Conservation (phyloP, 2,113 vertebrate species). For the Piaya cayana region DNA sequence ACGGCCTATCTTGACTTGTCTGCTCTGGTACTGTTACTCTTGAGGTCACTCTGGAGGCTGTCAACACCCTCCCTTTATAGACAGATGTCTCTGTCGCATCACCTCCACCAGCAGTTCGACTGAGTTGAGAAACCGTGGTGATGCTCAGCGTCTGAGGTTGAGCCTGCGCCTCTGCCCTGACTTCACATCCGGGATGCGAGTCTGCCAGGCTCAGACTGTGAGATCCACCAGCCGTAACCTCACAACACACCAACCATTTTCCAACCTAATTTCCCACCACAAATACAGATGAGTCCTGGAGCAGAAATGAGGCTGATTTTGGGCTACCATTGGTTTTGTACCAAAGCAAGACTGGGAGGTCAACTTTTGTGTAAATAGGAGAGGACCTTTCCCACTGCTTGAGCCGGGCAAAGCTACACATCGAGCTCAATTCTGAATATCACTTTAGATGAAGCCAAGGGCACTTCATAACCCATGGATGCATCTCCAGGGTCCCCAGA, state of each 20-base stretch:
- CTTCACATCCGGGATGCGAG: fast-evolving
- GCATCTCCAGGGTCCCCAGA: background rate
- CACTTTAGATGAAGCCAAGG: background rate
- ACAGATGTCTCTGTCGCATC: background rate
- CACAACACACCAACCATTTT: background rate
- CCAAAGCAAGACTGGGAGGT: background rate
- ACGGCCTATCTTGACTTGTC: background rate
- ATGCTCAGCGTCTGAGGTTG: fast-evolving
- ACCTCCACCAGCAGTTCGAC: background rate
- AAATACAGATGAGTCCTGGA: background rate
- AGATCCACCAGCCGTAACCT: background rate
- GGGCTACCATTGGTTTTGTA: background rate
- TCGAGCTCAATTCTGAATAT: background rate
- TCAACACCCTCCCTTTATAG: background rate
- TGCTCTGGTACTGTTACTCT: background rate
- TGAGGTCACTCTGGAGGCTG: background rate
- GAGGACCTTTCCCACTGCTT: background rate
- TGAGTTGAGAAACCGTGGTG: background rate
- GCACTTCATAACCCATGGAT: background rate
- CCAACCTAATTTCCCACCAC: background rate
- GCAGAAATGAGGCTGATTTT: background rate
- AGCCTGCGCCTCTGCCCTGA: background rate
- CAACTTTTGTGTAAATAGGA: background rate
- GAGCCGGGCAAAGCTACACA: background rate
- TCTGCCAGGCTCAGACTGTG: fast-evolving